A percentile compares a stretch with the other conserved stretches of the same genome.
Evolutionary conservation across 2,113 vertebrate species (phyloP).

Genomic region (Aspiorhynchus laticeps): DNA sequence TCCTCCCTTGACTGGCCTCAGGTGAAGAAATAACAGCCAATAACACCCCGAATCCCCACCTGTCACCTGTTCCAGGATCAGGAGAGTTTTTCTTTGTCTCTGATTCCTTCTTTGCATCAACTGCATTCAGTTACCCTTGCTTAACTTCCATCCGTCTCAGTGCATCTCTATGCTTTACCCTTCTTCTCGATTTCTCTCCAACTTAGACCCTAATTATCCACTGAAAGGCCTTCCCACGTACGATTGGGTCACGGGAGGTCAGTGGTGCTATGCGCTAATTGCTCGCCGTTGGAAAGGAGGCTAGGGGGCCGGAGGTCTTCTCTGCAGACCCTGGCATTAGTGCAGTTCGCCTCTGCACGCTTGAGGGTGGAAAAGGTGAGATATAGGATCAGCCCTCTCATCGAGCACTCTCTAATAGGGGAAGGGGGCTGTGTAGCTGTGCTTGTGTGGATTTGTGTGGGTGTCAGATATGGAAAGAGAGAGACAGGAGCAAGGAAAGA

Average conservation of each 20-base stretch:
- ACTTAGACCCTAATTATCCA: slow-evolving; percentile 74
- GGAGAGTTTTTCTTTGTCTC: slow-evolving; percentile 33
- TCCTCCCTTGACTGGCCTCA: neutral
- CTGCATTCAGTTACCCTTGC: slow-evolving; percentile 4
- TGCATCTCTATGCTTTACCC: slow-evolving; percentile 23
- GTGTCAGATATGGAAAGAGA: slow-evolving; percentile 13
- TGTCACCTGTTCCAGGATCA: slow-evolving; percentile 58
- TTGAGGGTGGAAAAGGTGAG: slow-evolving; percentile 62
- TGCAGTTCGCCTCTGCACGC: slow-evolving; percentile 55
- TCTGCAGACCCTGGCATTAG: slow-evolving; percentile 34
- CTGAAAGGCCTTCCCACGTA: slow-evolving; percentile 42
- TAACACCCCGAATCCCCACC: slow-evolving; percentile 16
- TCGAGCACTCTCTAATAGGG: slow-evolving; percentile 22
- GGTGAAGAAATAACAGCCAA: slow-evolving; percentile 31
- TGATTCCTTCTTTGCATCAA: slow-evolving; percentile 48
- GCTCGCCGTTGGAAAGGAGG: slow-evolving; percentile 7
- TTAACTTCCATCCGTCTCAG: slow-evolving; percentile 62
- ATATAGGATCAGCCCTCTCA: slow-evolving; percentile 39
- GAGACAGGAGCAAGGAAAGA: slow-evolving; percentile 2
- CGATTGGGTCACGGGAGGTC: slow-evolving; percentile 29
- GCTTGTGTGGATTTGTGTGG: slow-evolving; percentile 25
- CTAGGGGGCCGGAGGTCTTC: neutral
- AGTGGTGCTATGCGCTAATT: slow-evolving; percentile 37
- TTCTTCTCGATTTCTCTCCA: slow-evolving; percentile 55
- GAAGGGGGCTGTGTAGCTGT: neutral